Evolutionary conservation across 2,113 vertebrate species (phyloP).

Genomic region (Misgurnus mizolepis): DNA sequence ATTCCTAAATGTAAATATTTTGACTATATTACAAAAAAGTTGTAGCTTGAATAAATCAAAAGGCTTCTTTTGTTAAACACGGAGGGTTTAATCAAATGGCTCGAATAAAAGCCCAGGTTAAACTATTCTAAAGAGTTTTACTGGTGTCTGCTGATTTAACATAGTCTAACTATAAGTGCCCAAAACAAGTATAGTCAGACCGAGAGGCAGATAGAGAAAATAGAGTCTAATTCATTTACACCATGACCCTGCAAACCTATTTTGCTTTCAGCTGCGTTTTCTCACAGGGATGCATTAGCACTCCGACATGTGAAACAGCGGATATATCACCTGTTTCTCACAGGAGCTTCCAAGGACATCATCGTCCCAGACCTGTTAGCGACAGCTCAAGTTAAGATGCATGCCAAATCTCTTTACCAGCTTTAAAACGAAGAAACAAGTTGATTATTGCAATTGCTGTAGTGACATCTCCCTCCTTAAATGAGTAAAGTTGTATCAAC

Average conservation of each 20-base stretch:
- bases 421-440: not conserved
- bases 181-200: no score
- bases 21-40: not conserved
- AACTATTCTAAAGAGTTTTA: no score
- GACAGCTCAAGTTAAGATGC: constrained; percentile 15
- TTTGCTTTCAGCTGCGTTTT: constrained; percentile 26
- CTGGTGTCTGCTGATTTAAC: no score
- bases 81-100: not conserved
- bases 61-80: not conserved
- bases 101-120: no score
- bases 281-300: constrained; percentile 42
- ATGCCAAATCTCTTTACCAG: not conserved
- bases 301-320: constrained; percentile 36
- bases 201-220: not conserved
- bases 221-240: constrained; percentile 34
- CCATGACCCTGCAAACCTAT: constrained; percentile 44
- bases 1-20: no score
- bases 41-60: not conserved
- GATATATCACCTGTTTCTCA: constrained; percentile 55
- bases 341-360: constrained; percentile 38
- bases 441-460: not conserved
- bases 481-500: no score
- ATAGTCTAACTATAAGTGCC: no score
- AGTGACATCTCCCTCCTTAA: no score
- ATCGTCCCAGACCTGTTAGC: not conserved